Evolutionary conservation across 2,113 vertebrate genomes (phyloP), one percentile per base, ranked within the genome.

Genomic region (Orycteropus afer): DNA sequence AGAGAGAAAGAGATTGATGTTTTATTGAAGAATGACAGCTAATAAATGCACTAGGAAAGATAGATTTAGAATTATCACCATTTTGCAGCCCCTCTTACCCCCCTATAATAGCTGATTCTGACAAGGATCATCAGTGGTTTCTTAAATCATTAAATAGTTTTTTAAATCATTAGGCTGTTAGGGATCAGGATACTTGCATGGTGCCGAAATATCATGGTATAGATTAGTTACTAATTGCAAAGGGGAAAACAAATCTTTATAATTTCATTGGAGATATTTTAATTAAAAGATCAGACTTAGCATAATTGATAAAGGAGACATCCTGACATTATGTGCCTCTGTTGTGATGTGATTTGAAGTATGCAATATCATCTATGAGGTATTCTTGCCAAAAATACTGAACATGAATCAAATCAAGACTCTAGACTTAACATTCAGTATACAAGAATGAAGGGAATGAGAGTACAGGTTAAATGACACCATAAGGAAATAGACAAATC

Each of bases 271-370:
- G 65, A 65, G n/a, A 69, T 15, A 40, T 47, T 42, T 69, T 80
- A 84, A 32, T 89, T 25, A 95, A 92, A 91, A 90, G 27, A 90
- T 87, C 55, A 51, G 78, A 69, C 42, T 74, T 83, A 65, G 23
- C 76, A 59, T 27, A n/a, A 29, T 45, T 67, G 69, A 45, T 27
- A 88, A 20, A 47, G 47, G 79, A 18, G 15, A 74, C 13, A 74
- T 51, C 47, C 7, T 40, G 47, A 53, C 25, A 86, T 37, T 74
- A 77, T 81, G 37, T 49, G 17, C 37, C 18, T 95, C 63, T 82
- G 15, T 67, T 84, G 63, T 80, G 69, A 83, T 89, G 14, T 42
- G 45, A 91, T 45, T 45, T 67, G 65, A 79, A 69, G 34, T 29
- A 82, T 34, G 61, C 9, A 34, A 22, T 63, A 84, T 53, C 34